Conservation (phyloP, 2,797 vertebrate species). For the Enteromius radiatus region DNA sequence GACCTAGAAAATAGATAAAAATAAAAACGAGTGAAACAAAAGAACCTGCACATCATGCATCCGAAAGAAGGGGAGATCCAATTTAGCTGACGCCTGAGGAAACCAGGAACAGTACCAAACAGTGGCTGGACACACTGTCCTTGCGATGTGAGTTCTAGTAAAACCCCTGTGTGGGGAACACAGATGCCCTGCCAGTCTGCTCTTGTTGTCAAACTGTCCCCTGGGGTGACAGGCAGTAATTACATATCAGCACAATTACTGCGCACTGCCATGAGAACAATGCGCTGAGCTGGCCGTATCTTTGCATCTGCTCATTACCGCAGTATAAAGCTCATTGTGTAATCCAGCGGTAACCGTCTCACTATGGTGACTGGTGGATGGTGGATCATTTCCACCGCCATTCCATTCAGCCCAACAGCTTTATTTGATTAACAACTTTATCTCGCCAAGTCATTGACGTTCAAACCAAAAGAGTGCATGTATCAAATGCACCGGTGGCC, state of each 20-base stretch:
- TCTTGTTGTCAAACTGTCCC: constrained; percentile 37
- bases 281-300: constrained; percentile 33
- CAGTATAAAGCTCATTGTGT: constrained; percentile 11
- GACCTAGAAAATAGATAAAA: not conserved
- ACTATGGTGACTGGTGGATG: not conserved
- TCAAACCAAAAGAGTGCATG: not conserved
- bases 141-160: constrained; percentile 6
- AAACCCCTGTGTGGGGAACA: not conserved
- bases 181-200: constrained; percentile 32
- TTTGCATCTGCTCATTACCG: constrained; percentile 50
- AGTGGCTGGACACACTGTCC: constrained; percentile 14
- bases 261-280: constrained; percentile 38
- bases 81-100: constrained; percentile 24
- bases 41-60: not conserved
- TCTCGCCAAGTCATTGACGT: not conserved
- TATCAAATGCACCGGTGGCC: not conserved
- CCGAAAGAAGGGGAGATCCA: not conserved
- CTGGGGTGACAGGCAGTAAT: constrained; percentile 55
- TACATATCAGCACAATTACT: constrained; percentile 55
- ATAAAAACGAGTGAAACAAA: not conserved
- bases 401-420: not conserved
- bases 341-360: constrained; percentile 11
- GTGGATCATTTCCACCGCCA: not conserved
- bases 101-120: not conserved
- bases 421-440: not conserved